These are phyloP conservation scores for Parnassius apollo DNA, from an alignment of 2,888 invertebrate genomes.

Conservation along the genomic window DNA sequence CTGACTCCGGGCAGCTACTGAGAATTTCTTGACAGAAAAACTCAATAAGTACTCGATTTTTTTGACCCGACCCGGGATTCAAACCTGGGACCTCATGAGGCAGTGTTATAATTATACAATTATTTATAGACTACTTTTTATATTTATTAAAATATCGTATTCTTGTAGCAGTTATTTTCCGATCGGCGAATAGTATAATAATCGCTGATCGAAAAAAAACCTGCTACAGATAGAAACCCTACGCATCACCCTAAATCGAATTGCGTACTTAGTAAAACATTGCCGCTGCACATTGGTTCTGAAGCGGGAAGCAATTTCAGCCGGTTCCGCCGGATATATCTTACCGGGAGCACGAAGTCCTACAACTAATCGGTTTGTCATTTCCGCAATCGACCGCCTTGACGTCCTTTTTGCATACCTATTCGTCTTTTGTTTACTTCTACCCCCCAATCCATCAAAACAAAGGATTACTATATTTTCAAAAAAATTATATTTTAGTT, in stretches of 20 bases:
- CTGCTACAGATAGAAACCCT: neutral
- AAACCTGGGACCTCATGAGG: no score
- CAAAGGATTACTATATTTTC: no score
- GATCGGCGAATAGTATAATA: neutral
- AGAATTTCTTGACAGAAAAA: no score
- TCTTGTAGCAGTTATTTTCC: no score
- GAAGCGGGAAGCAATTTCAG: conserved; percentile 68
- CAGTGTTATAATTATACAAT: no score
- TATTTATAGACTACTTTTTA: no score
- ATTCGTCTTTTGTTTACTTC: conserved; percentile 52
- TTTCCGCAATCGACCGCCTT: conserved; percentile 71
- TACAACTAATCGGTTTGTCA: conserved; percentile 76
- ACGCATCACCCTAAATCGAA: conserved; percentile 49
- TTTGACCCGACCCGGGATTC: no score
- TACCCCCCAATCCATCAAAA: conserved; percentile 4
- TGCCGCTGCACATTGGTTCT: conserved; percentile 51
- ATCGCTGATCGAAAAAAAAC: neutral
- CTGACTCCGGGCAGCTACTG: no score
- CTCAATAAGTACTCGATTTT: no score
- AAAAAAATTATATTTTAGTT: no score
- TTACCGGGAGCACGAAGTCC: conserved; percentile 60
- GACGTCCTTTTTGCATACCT: conserved; percentile 61
- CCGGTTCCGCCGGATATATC: conserved; percentile 73
- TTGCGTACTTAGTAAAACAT: conserved; percentile 56
- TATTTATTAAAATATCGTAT: no score